A percentile compares a stretch with the other conserved stretches of the same genome.
phyloP scores from a whole-genome alignment of 2,888 invertebrate species.

The Epistrophella euchroma region DNA sequence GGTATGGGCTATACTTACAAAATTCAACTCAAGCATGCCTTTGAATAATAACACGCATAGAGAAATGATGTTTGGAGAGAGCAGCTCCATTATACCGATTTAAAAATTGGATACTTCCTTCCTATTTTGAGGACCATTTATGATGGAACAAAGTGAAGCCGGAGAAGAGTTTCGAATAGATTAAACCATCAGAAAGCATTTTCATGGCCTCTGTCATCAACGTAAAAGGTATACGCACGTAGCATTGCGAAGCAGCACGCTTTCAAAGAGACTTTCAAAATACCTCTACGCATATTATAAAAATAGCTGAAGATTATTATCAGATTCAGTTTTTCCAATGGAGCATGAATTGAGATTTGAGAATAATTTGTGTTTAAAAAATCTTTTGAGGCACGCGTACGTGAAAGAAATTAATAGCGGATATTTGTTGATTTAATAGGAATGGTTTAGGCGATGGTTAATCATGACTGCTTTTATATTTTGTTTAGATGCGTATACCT shows the following conservation, averaged over 20 bases:
- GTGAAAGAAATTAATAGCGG: conserved; percentile 63
- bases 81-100: conserved; percentile 23
- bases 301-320: conserved; percentile 61
- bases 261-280: conserved; percentile 47
- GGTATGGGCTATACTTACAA: conserved; percentile 20
- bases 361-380: conserved; percentile 55
- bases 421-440: conserved; percentile 9
- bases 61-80: conserved; percentile 3
- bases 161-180: conserved; percentile 5
- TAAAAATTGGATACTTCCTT: conserved; percentile 26
- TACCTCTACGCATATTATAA: conserved; percentile 21
- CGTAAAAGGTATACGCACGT: conserved; percentile 50
- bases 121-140: not conserved
- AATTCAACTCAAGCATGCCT: conserved; percentile 61
- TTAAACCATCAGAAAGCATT: conserved; percentile 25
- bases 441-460: conserved; percentile 15
- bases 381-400: conserved; percentile 61
- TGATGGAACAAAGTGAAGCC: not conserved
- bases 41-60: conserved; percentile 72
- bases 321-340: conserved; percentile 37
- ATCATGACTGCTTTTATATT: conserved; percentile 12
- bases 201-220: conserved; percentile 27
- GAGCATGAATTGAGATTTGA: conserved; percentile 62
- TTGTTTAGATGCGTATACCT: too few relatives aligned
- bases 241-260: conserved; percentile 44